These are phyloP conservation scores for Gymnorhina tibicen DNA, from an alignment of 2,113 vertebrate genomes.

Conservation along the genomic window DNA sequence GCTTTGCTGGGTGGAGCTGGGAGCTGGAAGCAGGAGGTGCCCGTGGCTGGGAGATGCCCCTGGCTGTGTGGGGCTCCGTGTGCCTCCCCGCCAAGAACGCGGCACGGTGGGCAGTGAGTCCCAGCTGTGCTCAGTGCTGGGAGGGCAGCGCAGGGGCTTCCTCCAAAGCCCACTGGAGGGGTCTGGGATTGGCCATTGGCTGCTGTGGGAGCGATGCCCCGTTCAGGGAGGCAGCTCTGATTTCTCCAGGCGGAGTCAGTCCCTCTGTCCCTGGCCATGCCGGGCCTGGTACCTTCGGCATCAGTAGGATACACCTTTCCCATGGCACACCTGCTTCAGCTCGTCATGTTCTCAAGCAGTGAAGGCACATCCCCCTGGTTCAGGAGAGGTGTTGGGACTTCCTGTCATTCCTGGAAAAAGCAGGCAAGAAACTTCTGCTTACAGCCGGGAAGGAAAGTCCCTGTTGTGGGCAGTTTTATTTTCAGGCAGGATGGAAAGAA, in stretches of 20 bases:
- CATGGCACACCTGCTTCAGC: not conserved
- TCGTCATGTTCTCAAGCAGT: not conserved
- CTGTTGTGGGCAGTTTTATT: not conserved
- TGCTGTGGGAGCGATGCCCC: not conserved
- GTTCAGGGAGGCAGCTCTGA: not conserved
- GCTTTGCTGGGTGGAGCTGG: not conserved
- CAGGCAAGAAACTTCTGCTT: not conserved
- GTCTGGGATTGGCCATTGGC: too few relatives aligned
- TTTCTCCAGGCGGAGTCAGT: not conserved
- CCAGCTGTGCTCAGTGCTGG: accelerated
- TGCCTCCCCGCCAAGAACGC: not conserved
- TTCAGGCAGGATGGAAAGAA: not conserved
- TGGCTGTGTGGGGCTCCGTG: accelerated
- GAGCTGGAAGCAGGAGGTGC: not conserved
- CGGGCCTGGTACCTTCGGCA: not conserved
- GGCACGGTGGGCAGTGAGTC: accelerated
- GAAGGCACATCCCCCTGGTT: too few relatives aligned
- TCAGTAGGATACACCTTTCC: not conserved
- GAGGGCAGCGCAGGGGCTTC: accelerated
- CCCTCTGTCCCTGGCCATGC: not conserved
- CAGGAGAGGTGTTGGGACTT: not conserved
- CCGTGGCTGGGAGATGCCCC: not conserved
- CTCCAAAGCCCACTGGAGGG: not conserved
- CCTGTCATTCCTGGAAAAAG: not conserved
- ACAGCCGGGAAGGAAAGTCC: not conserved